Base-by-base conservation (phyloP, 2,113 vertebrate genomes). In the Anhinga anhinga region DNA sequence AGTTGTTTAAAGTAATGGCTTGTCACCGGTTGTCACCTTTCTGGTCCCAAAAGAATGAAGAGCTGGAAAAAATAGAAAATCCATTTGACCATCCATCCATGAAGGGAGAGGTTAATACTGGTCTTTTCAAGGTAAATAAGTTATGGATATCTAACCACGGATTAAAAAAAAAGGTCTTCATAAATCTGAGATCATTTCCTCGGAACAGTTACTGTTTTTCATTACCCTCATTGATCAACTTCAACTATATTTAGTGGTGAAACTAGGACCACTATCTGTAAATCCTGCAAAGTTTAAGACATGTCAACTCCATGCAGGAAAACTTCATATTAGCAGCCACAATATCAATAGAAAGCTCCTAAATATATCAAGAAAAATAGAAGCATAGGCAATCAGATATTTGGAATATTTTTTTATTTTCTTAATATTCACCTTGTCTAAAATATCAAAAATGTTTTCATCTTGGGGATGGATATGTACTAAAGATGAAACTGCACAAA, bases 51-150 rank as follows among this genome's bases (percentile, higher is more conserved):
- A 90, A 95, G 53, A 92, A 90, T 52, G 58, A 90, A 77, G 55
- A 61, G n/a, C 12, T 62, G 71, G 40, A 47, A 94, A 92, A 93
- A 82, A 83, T 7, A 90, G 74, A 90, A 96, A 96, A 91, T 81
- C 71, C 53, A 79, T 92, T 88, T 96, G 81, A 42, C 38, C 38
- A 71, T 30, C 81, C 86, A 90, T 45, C 74, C 38, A 13, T 86
- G 71, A 92, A 90, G 20, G 45, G 63, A 95, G 42, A 92, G 84
- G 85, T 92, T 91, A 93, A 88, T 58, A 52, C 50, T 80, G 42
- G 25, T 87, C 66, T 82, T 36, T 15, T 87, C 82, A 93, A 87
- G 66, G 88, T 82, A 95, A 87, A 36, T 82, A 85, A 91, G 8
- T 62, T 88, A 86, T 38, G 52, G 63, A 22, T 63, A 88, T 69